phyloP scores from a whole-genome alignment of 2,888 invertebrate genomes.

The Noctua janthe region DNA sequence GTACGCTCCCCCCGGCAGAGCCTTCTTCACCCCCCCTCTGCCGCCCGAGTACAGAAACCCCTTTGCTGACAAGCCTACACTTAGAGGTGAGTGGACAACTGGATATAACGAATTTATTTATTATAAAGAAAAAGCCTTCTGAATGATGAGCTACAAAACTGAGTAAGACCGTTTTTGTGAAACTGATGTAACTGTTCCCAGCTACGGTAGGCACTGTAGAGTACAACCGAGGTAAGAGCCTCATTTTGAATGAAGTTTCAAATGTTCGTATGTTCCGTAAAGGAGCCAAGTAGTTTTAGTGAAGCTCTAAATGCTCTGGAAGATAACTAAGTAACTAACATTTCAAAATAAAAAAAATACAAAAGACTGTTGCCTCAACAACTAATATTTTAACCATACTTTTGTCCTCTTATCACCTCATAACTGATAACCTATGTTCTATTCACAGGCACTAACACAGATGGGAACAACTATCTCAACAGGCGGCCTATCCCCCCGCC shows the following conservation, averaged over 20 bases:
- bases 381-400: not conserved
- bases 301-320: not conserved
- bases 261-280: not conserved
- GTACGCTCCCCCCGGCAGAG: conserved; percentile 95
- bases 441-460: conserved; percentile 90
- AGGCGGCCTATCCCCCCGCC: conserved; percentile 96
- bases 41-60: conserved; percentile 96
- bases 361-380: not conserved
- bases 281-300: not conserved
- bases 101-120: not conserved
- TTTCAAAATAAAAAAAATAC: not conserved
- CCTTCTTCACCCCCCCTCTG: conserved; percentile 95
- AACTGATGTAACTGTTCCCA: not conserved
- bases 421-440: conserved; percentile 15
- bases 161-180: not conserved
- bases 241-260: not conserved
- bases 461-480: conserved; percentile 91
- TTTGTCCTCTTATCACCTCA: not conserved
- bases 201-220: not conserved
- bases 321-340: not conserved
- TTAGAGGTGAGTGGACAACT: conserved; percentile 90
- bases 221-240: not conserved
- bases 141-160: not conserved
- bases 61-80: conserved; percentile 96
- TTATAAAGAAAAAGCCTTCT: not conserved